Evolutionary conservation across 2,888 invertebrate species (phyloP).

Genomic region (Parnassius apollo): DNA sequence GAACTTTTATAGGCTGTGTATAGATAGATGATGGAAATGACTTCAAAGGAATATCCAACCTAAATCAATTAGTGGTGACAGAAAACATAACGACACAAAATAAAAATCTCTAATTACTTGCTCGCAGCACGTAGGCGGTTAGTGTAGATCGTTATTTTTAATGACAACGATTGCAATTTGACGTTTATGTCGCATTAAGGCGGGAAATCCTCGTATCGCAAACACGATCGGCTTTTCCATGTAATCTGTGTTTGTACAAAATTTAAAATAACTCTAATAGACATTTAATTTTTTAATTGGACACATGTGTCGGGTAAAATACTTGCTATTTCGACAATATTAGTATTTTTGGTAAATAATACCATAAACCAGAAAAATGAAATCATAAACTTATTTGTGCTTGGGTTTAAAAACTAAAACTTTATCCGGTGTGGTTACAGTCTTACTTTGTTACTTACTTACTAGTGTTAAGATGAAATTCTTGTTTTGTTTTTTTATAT

Average conservation of each 20-base stretch:
- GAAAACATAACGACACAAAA: conserved; percentile 35
- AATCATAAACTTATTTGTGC: neutral
- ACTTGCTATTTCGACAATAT: too few species aligned
- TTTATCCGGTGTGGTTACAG: conserved; percentile 36
- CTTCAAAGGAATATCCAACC: neutral
- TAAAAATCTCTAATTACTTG: conserved; percentile 60
- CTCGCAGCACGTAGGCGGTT: conserved; percentile 61
- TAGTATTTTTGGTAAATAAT: too few species aligned
- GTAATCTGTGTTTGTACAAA: conserved; percentile 58
- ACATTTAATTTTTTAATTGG: too few species aligned
- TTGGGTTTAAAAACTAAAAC: neutral
- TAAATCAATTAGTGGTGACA: conserved; percentile 21
- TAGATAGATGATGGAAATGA: too few species aligned
- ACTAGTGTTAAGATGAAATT: conserved; percentile 24
- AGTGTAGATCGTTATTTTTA: conserved; percentile 69
- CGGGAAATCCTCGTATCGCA: conserved; percentile 58
- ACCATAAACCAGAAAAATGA: too few species aligned
- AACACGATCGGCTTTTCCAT: conserved; percentile 61
- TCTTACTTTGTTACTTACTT: conserved; percentile 14
- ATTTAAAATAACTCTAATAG: conserved; percentile 25
- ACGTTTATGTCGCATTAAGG: conserved; percentile 72
- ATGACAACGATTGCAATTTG: conserved; percentile 71
- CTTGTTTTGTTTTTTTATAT: conserved; percentile 3
- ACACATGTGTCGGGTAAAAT: too few species aligned
- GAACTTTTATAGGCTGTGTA: too few species aligned